These are phyloP conservation scores for Nesometra sesokonis DNA, from an alignment of 35 echinoderm and acorn worm genomes.

Conservation along the genomic window DNA sequence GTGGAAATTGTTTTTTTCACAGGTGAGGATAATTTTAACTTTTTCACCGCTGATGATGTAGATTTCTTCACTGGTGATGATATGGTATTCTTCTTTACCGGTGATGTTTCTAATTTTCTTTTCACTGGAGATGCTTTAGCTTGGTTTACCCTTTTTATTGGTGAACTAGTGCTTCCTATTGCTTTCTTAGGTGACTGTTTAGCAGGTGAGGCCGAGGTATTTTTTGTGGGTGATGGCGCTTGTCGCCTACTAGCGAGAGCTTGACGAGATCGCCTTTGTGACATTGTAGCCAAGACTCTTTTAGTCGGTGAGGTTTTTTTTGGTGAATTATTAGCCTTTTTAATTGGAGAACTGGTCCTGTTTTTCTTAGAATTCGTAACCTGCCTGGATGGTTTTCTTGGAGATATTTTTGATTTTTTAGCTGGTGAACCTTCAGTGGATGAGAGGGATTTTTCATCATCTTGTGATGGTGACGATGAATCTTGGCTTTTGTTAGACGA, in stretches of 20 bases:
- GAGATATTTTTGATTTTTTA: not conserved
- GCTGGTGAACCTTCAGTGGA: not conserved
- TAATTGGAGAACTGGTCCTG: not conserved
- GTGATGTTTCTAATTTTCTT: not conserved
- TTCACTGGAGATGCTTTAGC: not conserved
- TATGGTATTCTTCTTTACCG: not conserved
- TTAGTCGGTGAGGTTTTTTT: not conserved
- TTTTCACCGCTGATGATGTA: not conserved
- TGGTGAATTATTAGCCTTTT: not conserved
- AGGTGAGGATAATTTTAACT: not conserved
- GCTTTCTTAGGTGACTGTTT: not conserved
- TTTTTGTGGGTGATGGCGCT: not conserved
- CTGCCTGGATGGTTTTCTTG: not conserved
- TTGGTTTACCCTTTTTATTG: not conserved
- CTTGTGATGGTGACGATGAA: not conserved
- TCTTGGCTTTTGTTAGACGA: no score
- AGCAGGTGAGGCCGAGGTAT: not conserved
- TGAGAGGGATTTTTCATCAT: not conserved
- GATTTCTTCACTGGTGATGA: not conserved
- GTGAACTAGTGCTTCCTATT: not conserved
- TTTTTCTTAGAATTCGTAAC: not conserved
- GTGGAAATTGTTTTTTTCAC: not conserved
- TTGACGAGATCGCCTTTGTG: not conserved
- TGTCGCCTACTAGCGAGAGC: not conserved
- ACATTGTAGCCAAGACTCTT: not conserved